phyloP scores from a whole-genome alignment of 37 sponge, comb jelly and placozoan genomes.

The Aplysina aerophoba region DNA sequence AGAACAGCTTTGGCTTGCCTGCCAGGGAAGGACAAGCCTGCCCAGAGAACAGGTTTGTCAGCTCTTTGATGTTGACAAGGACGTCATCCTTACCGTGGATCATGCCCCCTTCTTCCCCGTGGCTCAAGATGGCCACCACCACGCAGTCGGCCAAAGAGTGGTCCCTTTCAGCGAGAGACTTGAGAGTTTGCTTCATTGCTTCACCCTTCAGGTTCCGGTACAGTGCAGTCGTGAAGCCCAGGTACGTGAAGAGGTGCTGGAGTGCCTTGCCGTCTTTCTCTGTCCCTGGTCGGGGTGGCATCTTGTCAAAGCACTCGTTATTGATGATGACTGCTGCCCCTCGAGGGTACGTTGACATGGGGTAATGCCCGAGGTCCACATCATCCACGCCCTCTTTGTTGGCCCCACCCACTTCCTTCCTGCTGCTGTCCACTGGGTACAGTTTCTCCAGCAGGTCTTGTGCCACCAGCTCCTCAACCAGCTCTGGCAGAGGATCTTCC shows the following conservation, averaged over 20 bases:
- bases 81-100: conserved; percentile 34
- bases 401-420: not conserved
- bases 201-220: conserved; percentile 18
- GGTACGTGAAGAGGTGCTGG: not conserved
- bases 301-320: conserved; percentile 30
- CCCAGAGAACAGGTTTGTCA: conserved; percentile 3
- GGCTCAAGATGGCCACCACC: conserved; percentile 38
- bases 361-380: not conserved
- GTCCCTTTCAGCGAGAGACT: conserved; percentile 12
- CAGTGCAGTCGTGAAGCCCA: not conserved
- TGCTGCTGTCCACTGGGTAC: not conserved
- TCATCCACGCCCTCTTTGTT: not conserved
- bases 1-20: conserved; percentile 54
- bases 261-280: conserved; percentile 35
- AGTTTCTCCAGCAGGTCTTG: not conserved
- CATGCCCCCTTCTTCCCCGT: conserved; percentile 37
- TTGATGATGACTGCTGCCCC: conserved; percentile 47
- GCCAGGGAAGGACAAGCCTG: not conserved
- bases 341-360: conserved; percentile 27
- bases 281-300: conserved; percentile 40
- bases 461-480: conserved; percentile 4
- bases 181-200: not conserved
- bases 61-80: conserved; percentile 13
- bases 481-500: not conserved
- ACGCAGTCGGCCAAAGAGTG: conserved; percentile 20